A percentile compares a stretch with the other conserved stretches of the same genome.
These are phyloP conservation scores for Physocephala rufipes DNA, from an alignment of 2,888 invertebrate genomes.

Conservation along the genomic window DNA sequence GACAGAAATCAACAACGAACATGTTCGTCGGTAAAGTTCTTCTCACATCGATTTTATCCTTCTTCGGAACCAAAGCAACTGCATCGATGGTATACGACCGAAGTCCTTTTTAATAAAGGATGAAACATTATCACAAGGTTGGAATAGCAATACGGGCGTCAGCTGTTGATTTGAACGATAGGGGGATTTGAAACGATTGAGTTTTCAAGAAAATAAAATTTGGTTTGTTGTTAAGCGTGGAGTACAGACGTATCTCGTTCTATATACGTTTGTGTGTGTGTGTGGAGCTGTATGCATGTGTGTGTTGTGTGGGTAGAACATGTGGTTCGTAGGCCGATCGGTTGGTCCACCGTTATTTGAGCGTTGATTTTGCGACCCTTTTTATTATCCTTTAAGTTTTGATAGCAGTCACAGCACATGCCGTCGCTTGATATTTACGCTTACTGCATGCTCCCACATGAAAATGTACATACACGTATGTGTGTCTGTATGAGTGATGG, in stretches of 20 bases:
- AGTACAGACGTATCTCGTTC: not conserved
- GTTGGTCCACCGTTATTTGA: too few species aligned
- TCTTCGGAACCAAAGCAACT: not conserved
- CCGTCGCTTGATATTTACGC: not conserved
- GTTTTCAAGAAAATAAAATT: constrained; percentile 35
- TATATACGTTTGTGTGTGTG: not conserved
- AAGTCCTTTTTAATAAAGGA: too few species aligned
- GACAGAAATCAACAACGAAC: constrained; percentile 32
- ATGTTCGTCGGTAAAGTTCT: constrained; percentile 5
- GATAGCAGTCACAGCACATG: constrained; percentile 27
- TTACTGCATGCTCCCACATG: too few species aligned
- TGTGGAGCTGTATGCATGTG: not conserved
- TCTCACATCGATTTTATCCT: not conserved
- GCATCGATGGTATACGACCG: too few species aligned
- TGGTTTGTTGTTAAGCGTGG: constrained; percentile 14
- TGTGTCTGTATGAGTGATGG: too few species aligned
- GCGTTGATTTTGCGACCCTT: constrained; percentile 29
- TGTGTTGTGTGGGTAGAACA: not conserved
- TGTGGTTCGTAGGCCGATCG: too few species aligned
- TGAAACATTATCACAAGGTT: too few species aligned
- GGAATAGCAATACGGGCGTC: too few species aligned
- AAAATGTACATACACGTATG: too few species aligned
- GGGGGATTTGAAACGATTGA: constrained; percentile 14
- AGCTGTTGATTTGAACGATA: too few species aligned
- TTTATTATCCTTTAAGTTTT: constrained; percentile 35